Evolutionary conservation across 2,888 invertebrate genomes (phyloP).

Genomic region (Pomacea canaliculata): DNA sequence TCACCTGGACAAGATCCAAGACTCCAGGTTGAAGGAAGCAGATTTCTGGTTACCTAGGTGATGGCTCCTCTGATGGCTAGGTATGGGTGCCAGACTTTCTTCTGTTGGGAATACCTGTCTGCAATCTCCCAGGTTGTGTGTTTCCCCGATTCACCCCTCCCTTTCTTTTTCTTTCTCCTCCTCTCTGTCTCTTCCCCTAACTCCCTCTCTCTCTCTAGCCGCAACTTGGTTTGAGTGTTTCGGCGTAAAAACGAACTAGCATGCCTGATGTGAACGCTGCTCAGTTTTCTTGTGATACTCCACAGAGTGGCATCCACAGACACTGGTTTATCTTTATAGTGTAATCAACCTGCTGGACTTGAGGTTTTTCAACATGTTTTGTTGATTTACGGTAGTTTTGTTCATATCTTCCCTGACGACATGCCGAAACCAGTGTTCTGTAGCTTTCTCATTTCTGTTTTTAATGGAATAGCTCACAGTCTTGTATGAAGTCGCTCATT

Average conservation of each 20-base stretch:
- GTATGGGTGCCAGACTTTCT: slow-evolving; percentile 6
- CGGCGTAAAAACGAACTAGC: too few species aligned
- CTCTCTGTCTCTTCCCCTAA: neutral
- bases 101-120: neutral
- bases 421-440: too few species aligned
- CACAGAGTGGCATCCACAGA: too few species aligned
- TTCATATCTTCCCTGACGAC: too few species aligned
- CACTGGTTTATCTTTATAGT: too few species aligned
- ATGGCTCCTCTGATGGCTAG: slow-evolving; percentile 5
- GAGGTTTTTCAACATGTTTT: too few species aligned
- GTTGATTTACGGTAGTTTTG: too few species aligned
- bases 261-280: too few species aligned
- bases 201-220: neutral
- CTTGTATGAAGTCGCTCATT: neutral
- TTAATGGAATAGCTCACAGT: neutral
- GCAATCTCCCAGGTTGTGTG: too few species aligned
- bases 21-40: slow-evolving; percentile 3
- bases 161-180: neutral
- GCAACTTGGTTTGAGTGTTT: too few species aligned
- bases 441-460: neutral
- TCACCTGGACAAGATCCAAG: slow-evolving; percentile 7
- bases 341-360: too few species aligned
- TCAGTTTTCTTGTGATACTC: too few species aligned
- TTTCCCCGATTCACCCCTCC: slow-evolving; percentile 1
- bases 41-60: slow-evolving; percentile 5